Conservation (phyloP, 2,888 invertebrate species). For the Drosophila koepferae region DNA sequence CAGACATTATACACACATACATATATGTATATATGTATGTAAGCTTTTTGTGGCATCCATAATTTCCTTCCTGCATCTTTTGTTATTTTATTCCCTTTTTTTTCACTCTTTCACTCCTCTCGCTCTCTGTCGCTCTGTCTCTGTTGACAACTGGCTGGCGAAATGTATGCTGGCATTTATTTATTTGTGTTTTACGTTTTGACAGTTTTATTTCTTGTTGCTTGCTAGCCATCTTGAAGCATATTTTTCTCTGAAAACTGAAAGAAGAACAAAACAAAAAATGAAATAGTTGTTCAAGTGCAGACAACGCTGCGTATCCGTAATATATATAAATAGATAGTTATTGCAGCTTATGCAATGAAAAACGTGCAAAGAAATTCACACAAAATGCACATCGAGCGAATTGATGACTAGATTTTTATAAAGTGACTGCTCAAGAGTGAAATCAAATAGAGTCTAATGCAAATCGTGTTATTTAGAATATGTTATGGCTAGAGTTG, state of each 20-base stretch:
- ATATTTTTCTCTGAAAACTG: slow-evolving; percentile 7
- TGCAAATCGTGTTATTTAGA: background rate
- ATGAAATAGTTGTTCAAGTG: slow-evolving; percentile 45
- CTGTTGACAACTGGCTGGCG: slow-evolving; percentile 71
- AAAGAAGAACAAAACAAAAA: background rate
- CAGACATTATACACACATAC: slow-evolving; percentile 27
- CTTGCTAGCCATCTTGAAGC: slow-evolving; percentile 9
- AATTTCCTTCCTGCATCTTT: slow-evolving; percentile 66
- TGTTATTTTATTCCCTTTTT: slow-evolving; percentile 15
- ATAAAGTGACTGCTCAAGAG: slow-evolving; percentile 21
- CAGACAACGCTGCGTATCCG: slow-evolving; percentile 61
- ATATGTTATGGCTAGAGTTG: background rate
- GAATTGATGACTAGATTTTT: slow-evolving; percentile 10
- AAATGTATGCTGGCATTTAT: slow-evolving; percentile 69
- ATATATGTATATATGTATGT: background rate
- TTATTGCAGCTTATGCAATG: slow-evolving; percentile 41
- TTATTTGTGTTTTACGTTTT: slow-evolving; percentile 68
- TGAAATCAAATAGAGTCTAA: slow-evolving; percentile 2
- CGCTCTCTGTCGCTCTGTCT: slow-evolving; percentile 21
- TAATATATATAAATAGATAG: slow-evolving; percentile 13
- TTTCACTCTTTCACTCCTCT: background rate
- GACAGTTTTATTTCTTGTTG: slow-evolving; percentile 71
- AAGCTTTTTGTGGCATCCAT: slow-evolving; percentile 42
- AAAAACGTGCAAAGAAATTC: slow-evolving; percentile 15
- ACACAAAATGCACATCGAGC: slow-evolving; percentile 18